Evolutionary conservation across 2,797 vertebrate species (phyloP), one percentile per base, ranked within the genome.

Genomic region (Distichodus sexfasciatus): DNA sequence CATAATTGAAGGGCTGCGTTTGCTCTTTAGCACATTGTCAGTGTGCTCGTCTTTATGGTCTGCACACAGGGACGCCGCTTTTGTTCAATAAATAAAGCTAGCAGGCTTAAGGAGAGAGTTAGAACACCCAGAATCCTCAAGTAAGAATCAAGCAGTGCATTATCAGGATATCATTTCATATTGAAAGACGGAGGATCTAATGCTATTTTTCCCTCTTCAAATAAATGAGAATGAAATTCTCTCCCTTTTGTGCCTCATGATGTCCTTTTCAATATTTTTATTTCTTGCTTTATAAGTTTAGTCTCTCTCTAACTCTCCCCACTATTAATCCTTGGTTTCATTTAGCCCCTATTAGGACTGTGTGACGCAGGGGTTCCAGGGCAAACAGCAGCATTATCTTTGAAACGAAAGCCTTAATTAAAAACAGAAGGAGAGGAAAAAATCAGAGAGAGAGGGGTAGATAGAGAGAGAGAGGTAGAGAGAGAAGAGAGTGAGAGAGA

Each of bases 291-390:
- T 47, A 4, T 54, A 26, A 24, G 50, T 55, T 23, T 54, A 24
- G 2, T 50, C 31, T 54, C 33, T 70, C 24, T 14, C 14, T 57
- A 26, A 76, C 66, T 57, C 10, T 14, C 28, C 47, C 8, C 83
- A 77, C 82, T 82, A 83, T 80, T 86, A 84, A 83, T 83, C 79
- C 58, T 75, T 50, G 51, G 50, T 66, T 71, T 23, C 24, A 59
- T 71, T 55, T 46, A 47, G 58, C 63, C 44, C 60, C 43, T 35
- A 11, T n/a, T n/a, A n/a, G n/a, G n/a, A n/a, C n/a, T n/a, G n/a
- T 51, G 60, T 51, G 19, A 41, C 46, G 65, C 24, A 46, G 44
- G 61, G n/a, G 62, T 63, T 71, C 50, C 24, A 53, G 31, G 71
- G 67, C 58, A 66, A 53, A 54, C 51, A 54, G 17, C 38, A 58